phyloP scores from a whole-genome alignment of 2,113 vertebrate species.

The Calonectris borealis region DNA sequence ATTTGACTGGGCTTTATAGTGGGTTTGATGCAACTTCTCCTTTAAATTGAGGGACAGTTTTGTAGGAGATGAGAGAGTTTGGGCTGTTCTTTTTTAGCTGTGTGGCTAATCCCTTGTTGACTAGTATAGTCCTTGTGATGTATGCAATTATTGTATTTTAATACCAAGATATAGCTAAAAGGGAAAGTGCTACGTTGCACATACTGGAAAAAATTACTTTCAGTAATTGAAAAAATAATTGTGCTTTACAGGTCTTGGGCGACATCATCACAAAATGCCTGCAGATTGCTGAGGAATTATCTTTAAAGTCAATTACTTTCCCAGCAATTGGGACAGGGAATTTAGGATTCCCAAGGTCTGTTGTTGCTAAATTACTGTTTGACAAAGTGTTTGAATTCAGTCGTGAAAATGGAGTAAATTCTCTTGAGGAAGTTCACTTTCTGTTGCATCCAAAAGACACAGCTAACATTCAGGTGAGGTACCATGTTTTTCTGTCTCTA shows the following conservation, averaged over 20 bases:
- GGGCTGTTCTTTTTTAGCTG: neutral
- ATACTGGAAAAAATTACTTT: neutral
- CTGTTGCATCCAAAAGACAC: constrained; percentile 79
- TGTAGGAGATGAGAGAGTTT: neutral
- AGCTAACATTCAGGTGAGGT: constrained; percentile 79
- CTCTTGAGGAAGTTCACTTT: constrained; percentile 80
- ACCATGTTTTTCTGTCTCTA: neutral
- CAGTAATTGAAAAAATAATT: neutral
- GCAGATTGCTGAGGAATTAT: constrained; percentile 65
- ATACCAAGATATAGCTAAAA: neutral
- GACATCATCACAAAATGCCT: constrained; percentile 80
- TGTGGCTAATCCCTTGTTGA: neutral
- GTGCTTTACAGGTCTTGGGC: constrained; percentile 74
- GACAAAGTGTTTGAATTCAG: constrained; percentile 81
- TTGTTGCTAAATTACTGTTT: constrained; percentile 77
- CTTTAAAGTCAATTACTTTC: constrained; percentile 82
- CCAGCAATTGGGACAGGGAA: constrained; percentile 90
- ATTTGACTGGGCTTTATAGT: neutral
- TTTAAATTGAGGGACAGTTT: neutral
- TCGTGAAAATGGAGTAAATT: constrained; percentile 52
- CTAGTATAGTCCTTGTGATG: neutral
- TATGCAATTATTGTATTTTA: neutral
- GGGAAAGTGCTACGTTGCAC: neutral
- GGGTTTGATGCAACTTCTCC: neutral
- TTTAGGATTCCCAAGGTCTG: constrained; percentile 78